Evolutionary conservation across 2,113 vertebrate species (phyloP).

Genomic region (Egretta garzetta): DNA sequence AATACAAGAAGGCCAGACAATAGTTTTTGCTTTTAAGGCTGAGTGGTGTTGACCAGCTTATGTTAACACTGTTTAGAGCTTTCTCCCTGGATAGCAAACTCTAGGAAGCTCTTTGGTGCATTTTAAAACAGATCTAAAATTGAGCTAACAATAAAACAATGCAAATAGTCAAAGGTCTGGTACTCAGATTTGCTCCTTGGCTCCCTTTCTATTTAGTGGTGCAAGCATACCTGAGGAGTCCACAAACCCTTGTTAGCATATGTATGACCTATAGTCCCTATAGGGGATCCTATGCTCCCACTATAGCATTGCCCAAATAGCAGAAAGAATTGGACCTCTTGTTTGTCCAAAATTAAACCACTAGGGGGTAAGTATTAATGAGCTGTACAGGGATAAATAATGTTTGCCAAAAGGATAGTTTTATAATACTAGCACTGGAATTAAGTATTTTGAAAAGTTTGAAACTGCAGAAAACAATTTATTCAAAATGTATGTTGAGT

Average conservation of each 20-base stretch:
- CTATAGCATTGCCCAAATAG: neutral
- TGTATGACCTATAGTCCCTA: neutral
- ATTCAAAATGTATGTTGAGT: neutral
- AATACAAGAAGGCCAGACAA: neutral
- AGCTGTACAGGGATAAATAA: neutral
- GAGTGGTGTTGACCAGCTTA: neutral
- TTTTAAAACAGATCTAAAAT: neutral
- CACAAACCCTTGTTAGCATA: neutral
- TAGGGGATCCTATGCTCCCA: neutral
- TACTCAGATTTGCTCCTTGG: neutral
- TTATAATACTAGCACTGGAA: neutral
- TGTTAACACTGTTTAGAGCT: neutral
- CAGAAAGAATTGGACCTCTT: neutral
- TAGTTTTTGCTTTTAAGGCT: neutral
- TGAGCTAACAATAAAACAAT: neutral
- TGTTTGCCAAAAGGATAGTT: neutral
- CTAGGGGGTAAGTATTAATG: neutral
- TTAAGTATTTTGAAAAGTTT: neutral
- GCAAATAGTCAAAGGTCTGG: neutral
- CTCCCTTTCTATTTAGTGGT: neutral
- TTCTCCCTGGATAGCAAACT: neutral
- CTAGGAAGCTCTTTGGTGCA: neutral
- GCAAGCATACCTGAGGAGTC: neutral
- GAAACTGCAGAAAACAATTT: neutral
- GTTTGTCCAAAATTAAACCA: neutral